Base-by-base conservation (phyloP, 2,888 invertebrate genomes). In the Pasiphila rectangulata region DNA sequence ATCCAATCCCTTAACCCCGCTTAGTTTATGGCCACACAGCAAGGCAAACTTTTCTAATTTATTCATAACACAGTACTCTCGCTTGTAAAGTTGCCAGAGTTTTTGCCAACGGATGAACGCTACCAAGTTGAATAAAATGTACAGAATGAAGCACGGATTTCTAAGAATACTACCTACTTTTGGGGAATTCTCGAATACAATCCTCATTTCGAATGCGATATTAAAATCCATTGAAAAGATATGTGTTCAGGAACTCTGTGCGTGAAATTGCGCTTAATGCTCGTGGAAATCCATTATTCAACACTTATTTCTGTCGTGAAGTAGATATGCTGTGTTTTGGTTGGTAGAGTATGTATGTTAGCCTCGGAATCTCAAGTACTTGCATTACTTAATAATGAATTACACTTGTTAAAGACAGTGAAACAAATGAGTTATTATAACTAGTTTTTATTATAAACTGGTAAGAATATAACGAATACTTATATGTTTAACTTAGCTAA, bases 41-140 rank as follows among this genome's bases (percentile, higher is more conserved):
- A 57, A 51, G 54, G 63, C 56, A 67, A 84, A 85, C 79, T 85
- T 86, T 83, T 80, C 74, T 84, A 83, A 86, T 85, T 85, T 86
- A 86, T 86, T 86, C 86, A 85, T 85, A 84, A 82, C 84, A 82
- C 79, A 75, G 69, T 75, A 72, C 72, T 70, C 70, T 57, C 72
- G 72, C 76, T 75, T 75, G 78, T 77, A 67, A 74, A 81, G 75
- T 79, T 77, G 71, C 67, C 61, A 27, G 72, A 82, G 79, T 81
- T 80, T 77, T 73, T 70, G 72, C 74, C 72, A 76, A 82, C 70
- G 69, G 76, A 79, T 76, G 80, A 77, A 72, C 72, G 65, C 74
- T 79, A 70, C 72, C 70, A 75, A 75, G 71, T 49, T 56, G 53
- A 69, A 69, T 69, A 63, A 69, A 69, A 64, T 64, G 40, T 68